Evolutionary conservation across 2,113 vertebrate genomes (phyloP).

Genomic region (Saguinus midas): DNA sequence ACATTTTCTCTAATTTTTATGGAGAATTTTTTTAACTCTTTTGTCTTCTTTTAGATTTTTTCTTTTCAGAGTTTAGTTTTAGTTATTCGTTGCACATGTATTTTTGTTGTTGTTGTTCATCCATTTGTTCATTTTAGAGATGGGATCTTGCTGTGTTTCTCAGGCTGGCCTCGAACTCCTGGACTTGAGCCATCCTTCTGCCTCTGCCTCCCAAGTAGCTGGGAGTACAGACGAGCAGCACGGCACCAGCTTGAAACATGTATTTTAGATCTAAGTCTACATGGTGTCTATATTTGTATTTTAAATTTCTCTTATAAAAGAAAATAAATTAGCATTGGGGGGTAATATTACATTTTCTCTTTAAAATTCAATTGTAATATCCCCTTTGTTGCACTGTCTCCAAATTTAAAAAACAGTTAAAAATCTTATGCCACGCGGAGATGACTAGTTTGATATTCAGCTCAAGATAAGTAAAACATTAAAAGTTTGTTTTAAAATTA

Average conservation of each 20-base stretch:
- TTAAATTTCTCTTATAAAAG: neutral
- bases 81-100: neutral
- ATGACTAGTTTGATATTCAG: neutral
- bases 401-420: neutral
- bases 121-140: neutral
- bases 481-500: neutral
- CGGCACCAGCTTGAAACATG: neutral
- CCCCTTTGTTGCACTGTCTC: neutral
- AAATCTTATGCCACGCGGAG: neutral
- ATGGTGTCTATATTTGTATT: neutral
- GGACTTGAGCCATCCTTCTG: neutral
- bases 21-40: neutral
- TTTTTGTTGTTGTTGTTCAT: neutral
- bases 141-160: neutral
- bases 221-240: neutral
- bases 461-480: neutral
- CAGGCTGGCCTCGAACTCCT: neutral
- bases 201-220: neutral
- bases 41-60: neutral
- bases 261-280: slow-evolving; percentile 22
- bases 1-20: slow-evolving; percentile 36
- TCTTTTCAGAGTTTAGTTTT: neutral
- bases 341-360: neutral
- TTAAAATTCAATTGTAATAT: neutral
- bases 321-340: neutral